Evolutionary conservation across 2,888 invertebrate species (phyloP), one percentile per base, ranked within the genome.

Genomic region (Temnothorax rugatulus): DNA sequence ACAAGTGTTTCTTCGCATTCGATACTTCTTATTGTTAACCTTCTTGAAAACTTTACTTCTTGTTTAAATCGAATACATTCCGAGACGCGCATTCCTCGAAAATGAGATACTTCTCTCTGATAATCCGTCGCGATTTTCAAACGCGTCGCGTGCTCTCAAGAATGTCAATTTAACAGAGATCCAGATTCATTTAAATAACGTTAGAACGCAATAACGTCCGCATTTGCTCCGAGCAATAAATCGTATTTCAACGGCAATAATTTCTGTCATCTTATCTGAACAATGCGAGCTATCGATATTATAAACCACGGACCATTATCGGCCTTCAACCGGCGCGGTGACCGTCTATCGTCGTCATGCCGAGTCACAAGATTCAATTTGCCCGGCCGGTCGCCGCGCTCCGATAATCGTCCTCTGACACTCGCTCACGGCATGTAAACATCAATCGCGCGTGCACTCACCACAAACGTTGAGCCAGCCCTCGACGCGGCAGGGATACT

Each of bases 381-480:
- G 75, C 9, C 18, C n/a, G 44, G 5, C 5, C 21, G 59, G 59
- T 13, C 47, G 47, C 47, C 47, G 47, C 50, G 54, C 21, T 18
- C n/a, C 47, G 79, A 50, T 25, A 71, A 57, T 52, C 29, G n/a
- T 59, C 8, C 29, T 25, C 13, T 11, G 4, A 2, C 79, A 11
- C 47, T 52, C 75, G 41, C 21, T 41, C 18, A 5, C 38, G 64
- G 50, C 7, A 64, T n/a, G 54, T 75, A 82, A 76, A 75, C 74
- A 82, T 25, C 18, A 47, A 54, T 38, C 13, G 52, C n/a, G 52
- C 15, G 15, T 11, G 38, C 47, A 94, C 96, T 95, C 90, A 96
- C 96, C 96, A 92, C 95, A 95, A 90, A 96, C 95, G 91, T 96
- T 96, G 89, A 96, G 95, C 96, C 96, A 96, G 87, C 96, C 96